Evolutionary conservation across 2,888 invertebrate species (phyloP).

Genomic region (Hypolimnas misippus): DNA sequence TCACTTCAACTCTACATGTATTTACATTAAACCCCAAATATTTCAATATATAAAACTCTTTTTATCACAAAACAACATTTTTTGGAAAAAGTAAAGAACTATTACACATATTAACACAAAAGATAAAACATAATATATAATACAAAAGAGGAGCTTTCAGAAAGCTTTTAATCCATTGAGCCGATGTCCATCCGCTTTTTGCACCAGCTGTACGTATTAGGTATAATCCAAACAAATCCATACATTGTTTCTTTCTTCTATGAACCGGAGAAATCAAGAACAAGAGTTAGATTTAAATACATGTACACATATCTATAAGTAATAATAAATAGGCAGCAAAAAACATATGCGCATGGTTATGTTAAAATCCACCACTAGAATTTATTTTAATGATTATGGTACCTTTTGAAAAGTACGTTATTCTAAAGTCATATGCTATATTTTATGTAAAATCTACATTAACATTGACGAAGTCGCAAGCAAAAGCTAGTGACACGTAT

Average conservation of each 20-base stretch:
- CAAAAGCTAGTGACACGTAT: too few species aligned
- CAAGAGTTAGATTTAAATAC: neutral
- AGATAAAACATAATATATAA: neutral
- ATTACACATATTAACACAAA: neutral
- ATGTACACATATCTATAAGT: neutral
- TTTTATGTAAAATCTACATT: too few species aligned
- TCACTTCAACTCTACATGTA: too few species aligned
- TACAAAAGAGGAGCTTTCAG: neutral
- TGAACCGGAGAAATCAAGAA: neutral
- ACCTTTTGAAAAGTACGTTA: too few species aligned
- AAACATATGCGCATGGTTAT: too few species aligned
- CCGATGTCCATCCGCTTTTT: neutral
- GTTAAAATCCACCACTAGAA: too few species aligned
- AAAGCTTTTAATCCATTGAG: neutral
- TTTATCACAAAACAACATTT: neutral
- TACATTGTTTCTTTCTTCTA: neutral
- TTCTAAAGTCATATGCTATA: too few species aligned
- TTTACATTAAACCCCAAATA: too few species aligned
- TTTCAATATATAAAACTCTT: too few species aligned
- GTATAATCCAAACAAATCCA: constrained; percentile 9
- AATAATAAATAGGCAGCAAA: neutral
- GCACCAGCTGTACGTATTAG: neutral
- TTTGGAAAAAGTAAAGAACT: neutral
- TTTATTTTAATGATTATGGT: too few species aligned
- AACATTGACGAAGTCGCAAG: too few species aligned